Base-by-base conservation (phyloP, 2,113 vertebrate genomes). In the Trematomus loennbergii region DNA sequence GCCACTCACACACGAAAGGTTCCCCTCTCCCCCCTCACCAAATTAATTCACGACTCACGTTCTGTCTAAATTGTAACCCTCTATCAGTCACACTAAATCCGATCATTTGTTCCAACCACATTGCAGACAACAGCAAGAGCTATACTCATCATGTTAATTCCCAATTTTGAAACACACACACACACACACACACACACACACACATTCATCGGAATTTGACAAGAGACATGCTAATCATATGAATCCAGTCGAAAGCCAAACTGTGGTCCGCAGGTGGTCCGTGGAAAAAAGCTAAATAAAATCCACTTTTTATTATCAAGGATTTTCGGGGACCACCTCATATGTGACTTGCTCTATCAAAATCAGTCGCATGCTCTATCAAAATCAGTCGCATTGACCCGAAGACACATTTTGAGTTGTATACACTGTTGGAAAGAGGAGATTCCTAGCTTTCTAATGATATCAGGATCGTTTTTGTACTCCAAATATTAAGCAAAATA, bases 81-180 rank as follows among this genome's bases (percentile, higher is more conserved):
- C 58, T 15, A 70, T 89, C 65, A 75, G 57, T 83, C 76, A 72
- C 58, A 72, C 64, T 29, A 54, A 18, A 55, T 60, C 18, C 49
- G 16, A 72, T 62, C 58, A 54, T 64, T 77, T 83, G 60, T 63
- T 79, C 55, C 54, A 66, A 53, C 68, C 72, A 81, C 48, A 61
- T 65, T 22, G 3, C 55, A 75, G 9, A 54, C 46, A 45, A 12
- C 20, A 17, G 6, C 10, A 16, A 71, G 18, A 71, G 59, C 13
- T 69, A 16, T 7, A 20, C 62, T 71, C 71, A 81, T 88, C 49
- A 63, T n/a, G 69, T 75, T 77, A 67, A 79, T 84, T 40, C 45
- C 12, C 45, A 16, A 43, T 69, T 1, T 59, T 46, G 25, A 69
- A n/a, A n/a, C n/a, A n/a, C n/a, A n/a, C n/a, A n/a, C n/a, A n/a